A percentile compares a stretch with the other conserved stretches of the same genome.
These are phyloP conservation scores for Loripinus fragilis DNA, from an alignment of 2,888 invertebrate genomes.

Conservation along the genomic window DNA sequence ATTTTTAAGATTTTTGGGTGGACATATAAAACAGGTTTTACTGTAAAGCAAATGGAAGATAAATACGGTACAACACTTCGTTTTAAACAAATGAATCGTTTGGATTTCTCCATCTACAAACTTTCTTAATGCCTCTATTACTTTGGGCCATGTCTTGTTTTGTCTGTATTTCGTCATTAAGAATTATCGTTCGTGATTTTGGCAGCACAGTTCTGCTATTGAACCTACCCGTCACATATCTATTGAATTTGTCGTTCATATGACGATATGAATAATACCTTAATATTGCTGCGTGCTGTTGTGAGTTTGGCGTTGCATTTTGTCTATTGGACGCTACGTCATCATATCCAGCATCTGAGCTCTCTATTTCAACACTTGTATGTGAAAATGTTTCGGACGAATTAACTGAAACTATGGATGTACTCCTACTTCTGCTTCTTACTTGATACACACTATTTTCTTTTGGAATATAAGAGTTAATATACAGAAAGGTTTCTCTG, in stretches of 20 bases:
- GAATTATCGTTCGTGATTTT: conserved; percentile 15
- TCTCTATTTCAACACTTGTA: conserved; percentile 37
- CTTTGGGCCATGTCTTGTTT: conserved; percentile 9
- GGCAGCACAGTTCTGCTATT: neutral
- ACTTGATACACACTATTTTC: conserved; percentile 53
- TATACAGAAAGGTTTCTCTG: conserved; percentile 69
- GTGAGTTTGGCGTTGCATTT: conserved; percentile 52
- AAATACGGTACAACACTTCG: too few species aligned
- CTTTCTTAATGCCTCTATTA: neutral
- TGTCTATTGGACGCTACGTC: conserved; percentile 30
- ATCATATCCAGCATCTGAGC: conserved; percentile 16
- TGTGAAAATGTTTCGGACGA: conserved; percentile 45
- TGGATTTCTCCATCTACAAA: neutral
- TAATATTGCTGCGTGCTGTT: conserved; percentile 55
- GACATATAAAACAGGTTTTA: too few species aligned
- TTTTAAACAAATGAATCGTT: conserved; percentile 52
- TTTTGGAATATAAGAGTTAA: conserved; percentile 67
- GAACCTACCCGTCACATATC: conserved; percentile 7
- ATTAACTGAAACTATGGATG: conserved; percentile 43
- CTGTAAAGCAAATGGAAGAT: too few species aligned
- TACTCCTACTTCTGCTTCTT: conserved; percentile 36
- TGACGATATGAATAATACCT: conserved; percentile 58
- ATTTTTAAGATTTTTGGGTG: too few species aligned
- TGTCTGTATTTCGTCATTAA: conserved; percentile 20
- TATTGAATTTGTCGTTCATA: conserved; percentile 47